Evolutionary conservation across 2,888 invertebrate species (phyloP).

Genomic region (Sclerodermus sp.): DNA sequence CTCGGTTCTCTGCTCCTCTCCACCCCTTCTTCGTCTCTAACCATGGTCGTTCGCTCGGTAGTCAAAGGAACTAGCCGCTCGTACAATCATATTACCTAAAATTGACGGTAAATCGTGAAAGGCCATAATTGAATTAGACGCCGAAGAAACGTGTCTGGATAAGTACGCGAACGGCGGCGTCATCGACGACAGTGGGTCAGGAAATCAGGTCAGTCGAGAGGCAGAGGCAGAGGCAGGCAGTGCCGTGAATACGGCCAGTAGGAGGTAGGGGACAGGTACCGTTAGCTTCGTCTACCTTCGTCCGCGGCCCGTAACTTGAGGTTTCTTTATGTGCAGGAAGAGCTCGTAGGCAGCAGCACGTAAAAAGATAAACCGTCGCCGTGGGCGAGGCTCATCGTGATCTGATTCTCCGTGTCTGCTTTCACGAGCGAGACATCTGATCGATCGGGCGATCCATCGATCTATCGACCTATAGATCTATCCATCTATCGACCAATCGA

Average conservation of each 20-base stretch:
- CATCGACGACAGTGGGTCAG: constrained; percentile 33
- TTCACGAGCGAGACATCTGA: too few relatives aligned
- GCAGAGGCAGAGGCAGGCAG: constrained; percentile 5
- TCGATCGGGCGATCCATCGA: too few relatives aligned
- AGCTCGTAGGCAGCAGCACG: too few relatives aligned
- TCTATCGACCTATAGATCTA: too few relatives aligned
- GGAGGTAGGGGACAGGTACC: constrained; percentile 22
- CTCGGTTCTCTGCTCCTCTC: constrained; percentile 13
- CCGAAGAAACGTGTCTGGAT: constrained; percentile 6
- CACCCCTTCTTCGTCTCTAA: constrained; percentile 1
- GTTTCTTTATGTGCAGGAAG: too few relatives aligned
- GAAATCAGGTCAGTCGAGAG: constrained; percentile 32
- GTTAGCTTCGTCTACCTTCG: constrained; percentile 15
- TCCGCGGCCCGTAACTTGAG: too few relatives aligned
- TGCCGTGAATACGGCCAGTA: too few relatives aligned
- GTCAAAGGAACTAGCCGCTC: constrained; percentile 3
- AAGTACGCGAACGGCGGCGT: constrained; percentile 1
- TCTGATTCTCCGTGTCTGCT: too few relatives aligned
- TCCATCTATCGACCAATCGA: too few relatives aligned
- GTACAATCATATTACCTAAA: constrained; percentile 7
- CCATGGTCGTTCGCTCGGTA: neutral
- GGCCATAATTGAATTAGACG: constrained; percentile 25
- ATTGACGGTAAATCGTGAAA: constrained; percentile 16
- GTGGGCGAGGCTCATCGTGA: too few relatives aligned
- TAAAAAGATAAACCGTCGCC: too few relatives aligned